Conservation (phyloP, 2,888 invertebrate species). For the Hirtodrosophila duncani region DNA sequence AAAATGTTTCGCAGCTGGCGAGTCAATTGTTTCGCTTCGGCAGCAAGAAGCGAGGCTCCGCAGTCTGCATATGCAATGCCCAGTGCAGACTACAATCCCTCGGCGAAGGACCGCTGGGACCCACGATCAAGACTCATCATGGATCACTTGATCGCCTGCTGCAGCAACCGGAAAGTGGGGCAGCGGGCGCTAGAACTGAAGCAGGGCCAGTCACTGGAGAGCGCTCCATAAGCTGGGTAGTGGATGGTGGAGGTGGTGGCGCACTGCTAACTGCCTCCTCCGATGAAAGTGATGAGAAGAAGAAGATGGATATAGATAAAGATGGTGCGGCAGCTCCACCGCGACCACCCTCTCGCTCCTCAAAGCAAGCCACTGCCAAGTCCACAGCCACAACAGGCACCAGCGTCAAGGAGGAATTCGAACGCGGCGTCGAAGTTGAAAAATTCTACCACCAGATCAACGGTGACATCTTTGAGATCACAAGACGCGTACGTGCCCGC, state of each 20-base stretch:
- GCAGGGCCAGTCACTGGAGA: slow-evolving; percentile 44
- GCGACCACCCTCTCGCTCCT: slow-evolving; percentile 62
- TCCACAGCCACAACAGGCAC: too few relatives aligned
- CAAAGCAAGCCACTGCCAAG: slow-evolving; percentile 35
- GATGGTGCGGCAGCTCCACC: slow-evolving; percentile 41
- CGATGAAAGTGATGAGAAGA: slow-evolving; percentile 67
- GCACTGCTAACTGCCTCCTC: slow-evolving; percentile 59
- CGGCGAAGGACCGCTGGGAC: slow-evolving; percentile 69
- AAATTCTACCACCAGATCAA: slow-evolving; percentile 78
- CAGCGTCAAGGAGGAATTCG: slow-evolving; percentile 76
- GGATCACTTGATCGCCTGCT: slow-evolving; percentile 77
- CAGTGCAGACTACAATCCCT: slow-evolving; percentile 76
- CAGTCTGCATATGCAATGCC: slow-evolving; percentile 78
- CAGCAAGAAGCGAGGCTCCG: slow-evolving; percentile 71
- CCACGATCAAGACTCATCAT: slow-evolving; percentile 76
- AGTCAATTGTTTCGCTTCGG: slow-evolving; percentile 78
- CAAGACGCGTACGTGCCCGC: slow-evolving; percentile 74
- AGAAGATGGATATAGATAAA: slow-evolving; percentile 42
- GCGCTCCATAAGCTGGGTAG: slow-evolving; percentile 70
- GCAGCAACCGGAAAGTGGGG: slow-evolving; percentile 61
- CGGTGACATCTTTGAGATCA: slow-evolving; percentile 78
- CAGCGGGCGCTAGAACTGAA: slow-evolving; percentile 30
- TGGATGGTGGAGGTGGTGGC: slow-evolving; percentile 64
- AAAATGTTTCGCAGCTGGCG: slow-evolving; percentile 75
- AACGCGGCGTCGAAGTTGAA: slow-evolving; percentile 78